A percentile compares a stretch with the other conserved stretches of the same genome.
Evolutionary conservation across 1,140 invertebrate genomes (phyloP).

Genomic region (Lordiphosa collinella): DNA sequence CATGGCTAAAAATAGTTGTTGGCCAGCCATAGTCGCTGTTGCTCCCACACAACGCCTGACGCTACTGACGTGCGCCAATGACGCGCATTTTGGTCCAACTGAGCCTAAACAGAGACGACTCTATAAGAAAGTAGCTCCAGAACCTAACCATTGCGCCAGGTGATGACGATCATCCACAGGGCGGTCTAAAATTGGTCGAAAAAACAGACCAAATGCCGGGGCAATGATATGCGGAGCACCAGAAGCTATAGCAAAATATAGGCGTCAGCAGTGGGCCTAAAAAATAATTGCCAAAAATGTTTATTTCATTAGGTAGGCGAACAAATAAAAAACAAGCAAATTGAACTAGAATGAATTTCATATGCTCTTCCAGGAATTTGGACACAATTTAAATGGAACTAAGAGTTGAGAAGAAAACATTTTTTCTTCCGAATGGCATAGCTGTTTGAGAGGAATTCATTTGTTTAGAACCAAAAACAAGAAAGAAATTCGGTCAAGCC

Average conservation of each 20-base stretch:
- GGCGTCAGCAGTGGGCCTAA: conserved; percentile 37
- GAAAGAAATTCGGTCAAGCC: too few relatives aligned
- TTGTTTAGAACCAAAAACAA: too few relatives aligned
- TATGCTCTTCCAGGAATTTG: conserved; percentile 5
- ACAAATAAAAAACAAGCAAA: conserved; percentile 5
- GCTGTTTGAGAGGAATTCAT: too few relatives aligned
- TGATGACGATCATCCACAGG: conserved; percentile 44
- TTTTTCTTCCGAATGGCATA: too few relatives aligned
- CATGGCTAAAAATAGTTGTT: conserved; percentile 62
- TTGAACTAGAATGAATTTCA: background rate
- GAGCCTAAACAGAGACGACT: conserved; percentile 54
- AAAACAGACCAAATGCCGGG: conserved; percentile 18
- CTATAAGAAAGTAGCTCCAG: conserved; percentile 32
- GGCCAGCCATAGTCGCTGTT: conserved; percentile 4
- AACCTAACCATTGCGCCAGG: conserved; percentile 22
- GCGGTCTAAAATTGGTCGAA: conserved; percentile 40
- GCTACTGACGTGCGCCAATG: conserved; percentile 67
- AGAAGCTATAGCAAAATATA: conserved; percentile 15
- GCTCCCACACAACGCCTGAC: conserved; percentile 21
- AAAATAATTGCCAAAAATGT: conserved; percentile 25
- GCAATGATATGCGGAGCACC: background rate
- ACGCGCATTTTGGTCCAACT: conserved; percentile 42
- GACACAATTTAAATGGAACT: too few relatives aligned
- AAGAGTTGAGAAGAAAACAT: too few relatives aligned
- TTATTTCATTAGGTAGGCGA: conserved; percentile 1